Evolutionary conservation across 2,888 invertebrate genomes (phyloP), one percentile per base, ranked within the genome.

Genomic region (Herminia tarsipennalis): DNA sequence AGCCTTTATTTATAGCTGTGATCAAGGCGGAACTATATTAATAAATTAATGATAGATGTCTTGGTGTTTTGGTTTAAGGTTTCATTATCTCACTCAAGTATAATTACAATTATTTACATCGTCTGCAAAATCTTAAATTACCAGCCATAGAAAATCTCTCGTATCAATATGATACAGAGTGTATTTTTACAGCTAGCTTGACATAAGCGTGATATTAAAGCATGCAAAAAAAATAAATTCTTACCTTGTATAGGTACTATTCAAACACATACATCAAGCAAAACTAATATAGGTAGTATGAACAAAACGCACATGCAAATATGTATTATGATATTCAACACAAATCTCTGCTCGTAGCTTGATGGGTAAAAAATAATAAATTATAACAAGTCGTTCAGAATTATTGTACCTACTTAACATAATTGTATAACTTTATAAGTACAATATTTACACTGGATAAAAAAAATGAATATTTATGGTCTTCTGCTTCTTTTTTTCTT

Each of bases 321-420:
- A n/a, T n/a, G n/a, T n/a, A n/a, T 40, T 40, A 40, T 51, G 44
- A 46, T 54, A 36, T 37, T 32, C 17, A 64, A 64, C 70, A 63
- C 25, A 74, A 84, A 87, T 82, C 88, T 88, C 88, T 88, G 88
- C 86, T 86, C 86, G 75, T 64, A 77, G 68, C 66, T 66, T 55
- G 67, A 70, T 54, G n/a, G n/a, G n/a, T n/a, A n/a, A 57, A 62
- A 56, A 46, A 44, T 33, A 43, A 40, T 39, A 52, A 9, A 44
- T 64, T 54, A 68, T 46, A 29, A 14, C n/a, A 29, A n/a, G n/a
- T n/a, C n/a, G n/a, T n/a, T n/a, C 8, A 41, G 9, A 16, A 21
- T 43, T 54, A 58, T 53, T 54, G 30, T 47, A 49, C 60, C 70
- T 74, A 73, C n/a, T 75, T 76, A 70, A 76, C 73, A 76, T 56